Evolutionary conservation across 2,888 invertebrate species (phyloP).

Genomic region (Agrochola litura): DNA sequence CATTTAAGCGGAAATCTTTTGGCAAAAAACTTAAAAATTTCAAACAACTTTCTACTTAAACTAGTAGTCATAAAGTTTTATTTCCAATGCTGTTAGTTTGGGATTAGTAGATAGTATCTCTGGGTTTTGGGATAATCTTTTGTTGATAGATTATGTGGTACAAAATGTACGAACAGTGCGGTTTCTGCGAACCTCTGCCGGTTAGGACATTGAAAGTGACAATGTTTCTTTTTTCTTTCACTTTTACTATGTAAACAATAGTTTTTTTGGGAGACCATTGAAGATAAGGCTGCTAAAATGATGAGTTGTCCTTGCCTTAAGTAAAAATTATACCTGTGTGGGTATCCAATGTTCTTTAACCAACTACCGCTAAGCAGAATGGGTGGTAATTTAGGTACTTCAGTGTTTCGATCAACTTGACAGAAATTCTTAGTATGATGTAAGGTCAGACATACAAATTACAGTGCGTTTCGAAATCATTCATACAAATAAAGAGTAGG

Average conservation of each 20-base stretch:
- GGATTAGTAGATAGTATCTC: conserved; percentile 60
- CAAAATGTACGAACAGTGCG: conserved; percentile 60
- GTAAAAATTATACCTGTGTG: neutral
- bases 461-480: neutral
- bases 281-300: conserved; percentile 10
- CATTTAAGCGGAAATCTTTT: conserved; percentile 79
- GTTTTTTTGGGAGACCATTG: conserved; percentile 25
- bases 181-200: conserved; percentile 78
- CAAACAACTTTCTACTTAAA: conserved; percentile 52
- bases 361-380: neutral
- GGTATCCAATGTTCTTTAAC: neutral
- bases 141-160: conserved; percentile 85
- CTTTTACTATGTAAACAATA: conserved; percentile 51
- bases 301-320: neutral
- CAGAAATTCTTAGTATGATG: no score
- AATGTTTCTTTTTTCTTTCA: conserved; percentile 68
- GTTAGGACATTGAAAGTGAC: conserved; percentile 77
- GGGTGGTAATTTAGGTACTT: neutral
- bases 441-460: neutral
- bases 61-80: conserved; percentile 45
- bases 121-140: conserved; percentile 85
- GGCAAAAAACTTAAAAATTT: conserved; percentile 22
- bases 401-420: neutral
- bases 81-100: conserved; percentile 58
- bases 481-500: neutral